These are phyloP conservation scores for Oscheius sp. DNA, from an alignment of 1,140 invertebrate genomes.

Conservation along the genomic window DNA sequence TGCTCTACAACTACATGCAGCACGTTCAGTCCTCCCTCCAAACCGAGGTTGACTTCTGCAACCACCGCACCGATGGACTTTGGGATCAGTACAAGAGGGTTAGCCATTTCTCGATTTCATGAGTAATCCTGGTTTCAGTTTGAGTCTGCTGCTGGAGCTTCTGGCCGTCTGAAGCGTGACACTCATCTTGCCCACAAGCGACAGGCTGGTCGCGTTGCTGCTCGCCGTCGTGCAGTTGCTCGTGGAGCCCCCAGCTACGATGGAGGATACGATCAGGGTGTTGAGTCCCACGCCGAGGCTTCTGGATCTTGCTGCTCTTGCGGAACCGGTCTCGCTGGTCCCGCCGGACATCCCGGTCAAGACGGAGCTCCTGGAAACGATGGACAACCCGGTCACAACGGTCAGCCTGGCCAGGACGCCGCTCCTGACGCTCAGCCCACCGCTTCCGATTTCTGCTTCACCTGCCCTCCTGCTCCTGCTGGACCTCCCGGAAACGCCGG, in stretches of 20 bases:
- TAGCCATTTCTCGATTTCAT: background rate
- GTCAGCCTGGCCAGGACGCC: slow-evolving; percentile 40
- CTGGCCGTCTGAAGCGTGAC: slow-evolving; percentile 10
- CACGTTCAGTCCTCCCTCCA: slow-evolving; percentile 39
- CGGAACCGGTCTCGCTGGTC: slow-evolving; percentile 25
- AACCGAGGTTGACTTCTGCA: slow-evolving; percentile 39
- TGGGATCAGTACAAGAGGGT: slow-evolving; percentile 37
- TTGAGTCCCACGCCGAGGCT: slow-evolving; percentile 7
- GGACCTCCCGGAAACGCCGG: slow-evolving; percentile 35
- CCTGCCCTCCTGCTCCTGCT: slow-evolving; percentile 46
- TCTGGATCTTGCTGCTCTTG: slow-evolving; percentile 36
- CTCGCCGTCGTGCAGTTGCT: background rate
- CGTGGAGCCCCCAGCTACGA: no score
- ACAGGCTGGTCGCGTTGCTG: background rate
- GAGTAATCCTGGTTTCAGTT: slow-evolving; percentile 1
- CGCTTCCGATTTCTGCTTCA: slow-evolving; percentile 45
- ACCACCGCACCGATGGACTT: slow-evolving; percentile 33
- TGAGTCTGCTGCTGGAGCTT: slow-evolving; percentile 5
- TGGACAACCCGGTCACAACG: slow-evolving; percentile 38
- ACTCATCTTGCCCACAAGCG: slow-evolving; percentile 3
- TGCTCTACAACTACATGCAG: slow-evolving; percentile 46
- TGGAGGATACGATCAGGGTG: slow-evolving; percentile 3
- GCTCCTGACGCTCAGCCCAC: slow-evolving; percentile 18
- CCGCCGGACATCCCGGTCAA: slow-evolving; percentile 37
- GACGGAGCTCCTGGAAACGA: slow-evolving; percentile 40